Base-by-base conservation (phyloP, 2,888 invertebrate species). In the Margaritifera margaritifera region DNA sequence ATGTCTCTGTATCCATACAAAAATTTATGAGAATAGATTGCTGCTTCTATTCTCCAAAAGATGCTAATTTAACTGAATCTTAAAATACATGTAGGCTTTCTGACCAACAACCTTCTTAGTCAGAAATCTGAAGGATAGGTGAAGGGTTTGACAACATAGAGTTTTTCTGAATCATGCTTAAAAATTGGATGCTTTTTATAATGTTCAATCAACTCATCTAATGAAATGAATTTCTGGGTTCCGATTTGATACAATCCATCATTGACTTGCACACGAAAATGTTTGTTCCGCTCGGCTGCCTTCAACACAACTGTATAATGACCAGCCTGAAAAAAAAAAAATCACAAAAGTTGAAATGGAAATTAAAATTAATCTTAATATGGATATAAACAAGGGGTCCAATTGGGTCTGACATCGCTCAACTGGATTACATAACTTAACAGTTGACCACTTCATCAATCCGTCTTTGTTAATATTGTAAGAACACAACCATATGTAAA, bases 161-260 rank as follows among this genome's bases (percentile, higher is more conserved):
- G 93, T 91, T 98, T 98, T 92, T 99, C 99, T 82, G 75, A 72
- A 51, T 89, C 89, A 84, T 97, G 97, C 91, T 96, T 95, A 92
- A 98, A 99, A 90, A 99, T 99, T 84, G 99, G 99, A 85, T 99
- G 97, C 89, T 96, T 94, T 92, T 97, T 98, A 92, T 99, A 99
- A 92, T 99, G 99, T 89, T 96, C 95, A 84, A 99, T 98, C 83
- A 99, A 93, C 90, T 97, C 97, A 90, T 99, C 98, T 87, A 99
- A 92, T 69, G 96, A 94, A 86, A 95, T 94, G 92, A 99, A 99
- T 91, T 96, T 96, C 89, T 99, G 95, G 92, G 98, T 98, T 58
- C 99, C 99, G 91, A 99, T 99, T 91, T 96, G 97, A 77, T 94
- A 94, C 82, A 95, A 95, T 90, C 96, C 96, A 62, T 91, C 90